A percentile compares a stretch with the other conserved stretches of the same genome.
These are phyloP conservation scores for Dicerorhinus sumatrensis DNA, from an alignment of 2,113 vertebrate species.

Conservation along the genomic window DNA sequence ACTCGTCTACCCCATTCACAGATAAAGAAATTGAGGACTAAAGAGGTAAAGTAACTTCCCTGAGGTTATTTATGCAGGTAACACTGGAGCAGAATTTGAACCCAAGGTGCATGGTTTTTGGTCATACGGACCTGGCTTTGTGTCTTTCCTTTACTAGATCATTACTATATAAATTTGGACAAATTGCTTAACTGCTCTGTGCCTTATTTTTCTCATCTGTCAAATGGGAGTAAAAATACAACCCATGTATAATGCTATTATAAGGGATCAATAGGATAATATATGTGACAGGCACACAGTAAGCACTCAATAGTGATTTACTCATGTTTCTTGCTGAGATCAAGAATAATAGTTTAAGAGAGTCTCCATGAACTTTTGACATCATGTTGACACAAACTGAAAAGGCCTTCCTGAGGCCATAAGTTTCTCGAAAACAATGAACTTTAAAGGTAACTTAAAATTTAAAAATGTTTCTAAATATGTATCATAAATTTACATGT, in stretches of 20 bases:
- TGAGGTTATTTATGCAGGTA: neutral
- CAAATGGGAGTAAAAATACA: neutral
- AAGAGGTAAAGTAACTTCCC: neutral
- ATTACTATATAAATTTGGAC: neutral
- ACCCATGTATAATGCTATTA: neutral
- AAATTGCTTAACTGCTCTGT: neutral
- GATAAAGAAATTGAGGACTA: neutral
- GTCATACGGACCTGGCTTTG: neutral
- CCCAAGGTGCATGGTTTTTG: neutral
- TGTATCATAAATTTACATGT: neutral
- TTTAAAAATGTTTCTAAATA: neutral
- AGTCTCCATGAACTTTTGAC: neutral
- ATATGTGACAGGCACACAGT: neutral
- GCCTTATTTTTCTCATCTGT: neutral
- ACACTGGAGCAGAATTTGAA: neutral
- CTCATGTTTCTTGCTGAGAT: neutral
- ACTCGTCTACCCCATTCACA: neutral
- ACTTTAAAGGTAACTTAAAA: neutral
- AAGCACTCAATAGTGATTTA: neutral
- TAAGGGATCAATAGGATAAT: neutral
- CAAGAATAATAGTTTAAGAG: neutral
- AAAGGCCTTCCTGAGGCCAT: neutral
- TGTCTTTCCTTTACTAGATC: neutral
- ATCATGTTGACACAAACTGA: conserved; percentile 3
- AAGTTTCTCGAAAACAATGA: neutral